phyloP scores from a whole-genome alignment of 2,888 invertebrate genomes.

The Anodontia alba region DNA sequence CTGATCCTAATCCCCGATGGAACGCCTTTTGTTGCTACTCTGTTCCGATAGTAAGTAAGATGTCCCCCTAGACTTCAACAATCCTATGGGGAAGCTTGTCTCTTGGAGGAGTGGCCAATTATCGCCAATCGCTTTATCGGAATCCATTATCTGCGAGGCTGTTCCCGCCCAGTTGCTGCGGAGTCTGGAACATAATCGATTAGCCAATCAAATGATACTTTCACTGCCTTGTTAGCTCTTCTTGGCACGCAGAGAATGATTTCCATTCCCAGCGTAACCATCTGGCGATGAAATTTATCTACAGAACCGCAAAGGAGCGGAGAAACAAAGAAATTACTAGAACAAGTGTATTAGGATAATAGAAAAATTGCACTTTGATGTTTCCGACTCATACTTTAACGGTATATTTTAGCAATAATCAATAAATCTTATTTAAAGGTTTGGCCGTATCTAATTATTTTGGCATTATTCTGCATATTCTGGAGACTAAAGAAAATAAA shows the following conservation, averaged over 20 bases:
- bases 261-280: conserved; percentile 31
- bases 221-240: conserved; percentile 16
- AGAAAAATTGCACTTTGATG: conserved; percentile 47
- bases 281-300: conserved; percentile 57
- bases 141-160: conserved; percentile 59
- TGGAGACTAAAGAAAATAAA: not conserved
- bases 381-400: conserved; percentile 30
- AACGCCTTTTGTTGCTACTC: conserved; percentile 83
- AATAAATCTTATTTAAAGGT: conserved; percentile 14
- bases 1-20: conserved; percentile 79
- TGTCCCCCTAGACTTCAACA: conserved; percentile 68
- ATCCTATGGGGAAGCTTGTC: conserved; percentile 69
- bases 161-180: conserved; percentile 51
- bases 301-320: conserved; percentile 54
- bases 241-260: conserved; percentile 2
- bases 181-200: conserved; percentile 58
- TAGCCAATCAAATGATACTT: conserved; percentile 49
- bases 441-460: not conserved
- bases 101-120: conserved; percentile 57
- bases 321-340: conserved; percentile 43
- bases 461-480: conserved; percentile 4
- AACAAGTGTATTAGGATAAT: conserved; percentile 62
- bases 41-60: conserved; percentile 68
- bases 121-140: conserved; percentile 56
- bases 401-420: conserved; percentile 37